phyloP scores from a whole-genome alignment of 2,888 invertebrate species.

The Harpalus rubripes region DNA sequence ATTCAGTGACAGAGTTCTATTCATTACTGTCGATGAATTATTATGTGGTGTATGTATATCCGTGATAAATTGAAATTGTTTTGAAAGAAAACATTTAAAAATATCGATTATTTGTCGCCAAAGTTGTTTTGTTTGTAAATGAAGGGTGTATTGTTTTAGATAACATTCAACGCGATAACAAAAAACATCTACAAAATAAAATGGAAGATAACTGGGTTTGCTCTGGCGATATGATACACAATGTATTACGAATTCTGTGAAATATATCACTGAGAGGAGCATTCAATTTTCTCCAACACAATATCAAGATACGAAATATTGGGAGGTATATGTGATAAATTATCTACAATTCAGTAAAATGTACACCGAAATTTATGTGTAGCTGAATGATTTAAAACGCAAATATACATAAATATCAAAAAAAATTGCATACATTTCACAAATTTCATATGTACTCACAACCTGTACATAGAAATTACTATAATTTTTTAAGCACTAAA shows the following conservation, averaged over 20 bases:
- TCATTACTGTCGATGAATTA: background rate
- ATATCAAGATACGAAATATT: constrained; percentile 42
- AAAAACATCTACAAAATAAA: constrained; percentile 49
- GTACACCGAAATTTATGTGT: constrained; percentile 18
- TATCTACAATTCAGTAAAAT: constrained; percentile 39
- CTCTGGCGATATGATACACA: constrained; percentile 24
- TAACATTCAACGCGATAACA: constrained; percentile 41
- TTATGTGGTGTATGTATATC: constrained; percentile 12
- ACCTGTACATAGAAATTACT: background rate
- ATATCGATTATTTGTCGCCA: constrained; percentile 42
- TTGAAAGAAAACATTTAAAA: constrained; percentile 22
- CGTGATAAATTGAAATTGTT: constrained; percentile 34
- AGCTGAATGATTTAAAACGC: background rate
- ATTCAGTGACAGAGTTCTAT: background rate
- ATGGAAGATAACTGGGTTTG: constrained; percentile 44
- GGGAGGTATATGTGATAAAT: constrained; percentile 31
- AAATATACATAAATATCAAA: constrained; percentile 19
- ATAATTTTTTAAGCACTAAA: too few species aligned
- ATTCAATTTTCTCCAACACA: constrained; percentile 44
- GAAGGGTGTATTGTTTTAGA: constrained; percentile 45
- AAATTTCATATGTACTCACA: background rate
- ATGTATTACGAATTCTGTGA: constrained; percentile 38
- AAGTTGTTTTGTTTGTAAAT: constrained; percentile 33
- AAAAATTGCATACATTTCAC: background rate
- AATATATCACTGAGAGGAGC: constrained; percentile 37